phyloP scores from a whole-genome alignment of 2,888 invertebrate genomes.

The Psococerastis gibbosa region DNA sequence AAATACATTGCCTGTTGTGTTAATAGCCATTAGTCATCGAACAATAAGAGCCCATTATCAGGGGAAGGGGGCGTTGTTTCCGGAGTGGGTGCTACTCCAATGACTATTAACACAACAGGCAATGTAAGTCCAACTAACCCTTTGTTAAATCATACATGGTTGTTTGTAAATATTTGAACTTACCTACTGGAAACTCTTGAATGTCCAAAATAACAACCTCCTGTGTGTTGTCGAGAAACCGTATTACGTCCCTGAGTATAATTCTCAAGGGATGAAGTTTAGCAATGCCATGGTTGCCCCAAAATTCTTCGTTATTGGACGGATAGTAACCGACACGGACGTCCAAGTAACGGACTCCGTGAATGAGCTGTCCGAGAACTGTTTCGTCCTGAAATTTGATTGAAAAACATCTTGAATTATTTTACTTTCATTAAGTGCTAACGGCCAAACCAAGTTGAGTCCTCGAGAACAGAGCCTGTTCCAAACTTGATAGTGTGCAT shows the following conservation, averaged over 20 bases:
- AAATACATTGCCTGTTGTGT: too few relatives aligned
- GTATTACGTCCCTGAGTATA: constrained; percentile 31
- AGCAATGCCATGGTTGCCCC: constrained; percentile 35
- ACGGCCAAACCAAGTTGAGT: neutral
- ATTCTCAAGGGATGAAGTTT: constrained; percentile 29
- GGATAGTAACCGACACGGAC: constrained; percentile 35
- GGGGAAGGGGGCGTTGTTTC: too few relatives aligned
- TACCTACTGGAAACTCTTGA: constrained; percentile 39
- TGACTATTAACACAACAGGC: too few relatives aligned
- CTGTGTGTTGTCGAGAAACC: constrained; percentile 34
- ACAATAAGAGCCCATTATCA: too few relatives aligned
- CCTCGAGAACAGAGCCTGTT: too few relatives aligned
- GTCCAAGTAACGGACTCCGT: constrained; percentile 40
- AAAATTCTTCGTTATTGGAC: constrained; percentile 23
- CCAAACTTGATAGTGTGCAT: too few relatives aligned
- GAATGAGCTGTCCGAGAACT: constrained; percentile 35
- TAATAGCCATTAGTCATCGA: too few relatives aligned
- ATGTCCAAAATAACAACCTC: constrained; percentile 39
- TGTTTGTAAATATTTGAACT: too few relatives aligned
- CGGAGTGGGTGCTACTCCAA: too few relatives aligned
- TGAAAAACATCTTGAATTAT: neutral
- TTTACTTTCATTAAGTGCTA: constrained; percentile 11
- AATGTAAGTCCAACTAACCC: too few relatives aligned
- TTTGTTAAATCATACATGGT: too few relatives aligned
- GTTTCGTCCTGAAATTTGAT: constrained; percentile 33